Evolutionary conservation across 2,888 invertebrate species (phyloP).

Genomic region (Conistra vaccinii): DNA sequence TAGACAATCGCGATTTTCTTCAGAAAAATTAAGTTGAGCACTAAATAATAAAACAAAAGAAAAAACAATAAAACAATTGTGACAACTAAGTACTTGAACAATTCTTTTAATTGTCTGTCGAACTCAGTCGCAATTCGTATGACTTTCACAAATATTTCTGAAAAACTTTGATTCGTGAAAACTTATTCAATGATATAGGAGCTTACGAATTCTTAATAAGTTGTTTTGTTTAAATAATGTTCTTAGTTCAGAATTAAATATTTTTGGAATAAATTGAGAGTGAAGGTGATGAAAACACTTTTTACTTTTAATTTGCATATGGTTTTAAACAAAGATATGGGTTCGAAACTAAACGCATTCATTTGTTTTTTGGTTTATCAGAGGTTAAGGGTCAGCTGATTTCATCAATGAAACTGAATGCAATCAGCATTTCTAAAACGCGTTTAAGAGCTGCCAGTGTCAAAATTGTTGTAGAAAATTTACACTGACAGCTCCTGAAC

Average conservation of each 20-base stretch:
- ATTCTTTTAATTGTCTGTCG: slow-evolving; percentile 22
- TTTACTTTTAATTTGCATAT: background rate
- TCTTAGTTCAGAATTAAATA: background rate
- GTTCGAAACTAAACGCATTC: background rate
- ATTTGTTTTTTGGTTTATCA: background rate
- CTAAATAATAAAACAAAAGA: slow-evolving; percentile 17
- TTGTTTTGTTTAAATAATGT: slow-evolving; percentile 26
- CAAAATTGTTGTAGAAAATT: too few species aligned
- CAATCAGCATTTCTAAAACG: too few species aligned
- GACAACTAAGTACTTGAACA: slow-evolving; percentile 12
- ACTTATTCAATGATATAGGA: slow-evolving; percentile 27
- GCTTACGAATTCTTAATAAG: slow-evolving; percentile 6
- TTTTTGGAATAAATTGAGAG: slow-evolving; percentile 11
- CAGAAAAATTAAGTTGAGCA: background rate
- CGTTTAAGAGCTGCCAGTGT: too few species aligned
- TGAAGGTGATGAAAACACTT: background rate
- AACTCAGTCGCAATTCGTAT: slow-evolving; percentile 22
- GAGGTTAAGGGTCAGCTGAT: background rate
- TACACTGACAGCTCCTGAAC: too few species aligned
- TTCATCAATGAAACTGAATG: too few species aligned
- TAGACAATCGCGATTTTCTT: background rate
- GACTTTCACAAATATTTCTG: slow-evolving; percentile 31
- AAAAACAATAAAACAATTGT: slow-evolving; percentile 10
- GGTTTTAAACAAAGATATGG: background rate
- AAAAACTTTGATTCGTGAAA: slow-evolving; percentile 32